These are phyloP conservation scores for Dendrocopos noguchii DNA, from an alignment of 2,113 vertebrate species.

Conservation along the genomic window DNA sequence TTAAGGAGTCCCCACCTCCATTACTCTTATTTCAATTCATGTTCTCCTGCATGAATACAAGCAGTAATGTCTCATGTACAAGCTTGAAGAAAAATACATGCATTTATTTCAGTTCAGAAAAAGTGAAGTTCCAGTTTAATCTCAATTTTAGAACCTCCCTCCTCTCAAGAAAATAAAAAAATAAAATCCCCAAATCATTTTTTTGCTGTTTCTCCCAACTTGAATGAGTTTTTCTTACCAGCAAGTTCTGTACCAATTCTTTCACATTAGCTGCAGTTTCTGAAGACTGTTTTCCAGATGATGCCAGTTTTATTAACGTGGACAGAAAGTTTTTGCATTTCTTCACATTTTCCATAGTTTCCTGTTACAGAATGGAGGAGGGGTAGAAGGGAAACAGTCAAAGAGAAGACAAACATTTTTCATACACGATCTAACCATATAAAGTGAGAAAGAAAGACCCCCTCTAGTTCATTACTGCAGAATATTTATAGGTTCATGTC, in stretches of 20 bases:
- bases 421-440: background rate
- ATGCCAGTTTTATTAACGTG: constrained; percentile 96
- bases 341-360: constrained; percentile 98
- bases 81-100: background rate
- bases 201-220: background rate
- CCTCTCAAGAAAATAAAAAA: background rate
- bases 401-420: background rate
- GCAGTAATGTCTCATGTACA: background rate
- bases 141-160: background rate
- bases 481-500: background rate
- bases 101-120: background rate
- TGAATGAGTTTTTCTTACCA: constrained; percentile 83
- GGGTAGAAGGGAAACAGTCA: background rate
- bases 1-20: background rate
- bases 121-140: background rate
- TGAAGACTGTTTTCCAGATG: constrained; percentile 91
- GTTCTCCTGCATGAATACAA: background rate
- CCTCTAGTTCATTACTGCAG: background rate
- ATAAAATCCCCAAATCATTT: background rate
- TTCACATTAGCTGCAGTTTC: constrained; percentile 94
- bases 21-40: background rate
- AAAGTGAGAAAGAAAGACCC: background rate
- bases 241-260: constrained; percentile 91
- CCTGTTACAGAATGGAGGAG: constrained; percentile 65
- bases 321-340: constrained; percentile 99